These are phyloP conservation scores for Okapia johnstoni DNA, from an alignment of 2,113 vertebrate genomes.

Conservation along the genomic window DNA sequence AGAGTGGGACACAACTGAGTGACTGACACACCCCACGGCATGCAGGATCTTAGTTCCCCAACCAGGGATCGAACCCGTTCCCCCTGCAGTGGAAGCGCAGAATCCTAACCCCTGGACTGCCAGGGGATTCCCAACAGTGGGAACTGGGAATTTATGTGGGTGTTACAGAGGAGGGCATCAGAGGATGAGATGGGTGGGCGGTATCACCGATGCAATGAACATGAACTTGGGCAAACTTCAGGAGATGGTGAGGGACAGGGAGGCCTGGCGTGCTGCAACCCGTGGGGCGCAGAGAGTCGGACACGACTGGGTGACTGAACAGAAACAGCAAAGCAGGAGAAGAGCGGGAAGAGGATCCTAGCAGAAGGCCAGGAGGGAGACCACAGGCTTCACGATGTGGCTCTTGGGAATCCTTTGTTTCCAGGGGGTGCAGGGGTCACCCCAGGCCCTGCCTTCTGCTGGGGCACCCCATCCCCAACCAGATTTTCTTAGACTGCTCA, in stretches of 20 bases:
- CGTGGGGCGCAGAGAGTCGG: neutral
- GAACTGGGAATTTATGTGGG: neutral
- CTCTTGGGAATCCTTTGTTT: neutral
- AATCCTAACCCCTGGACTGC: neutral
- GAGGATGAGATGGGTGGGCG: neutral
- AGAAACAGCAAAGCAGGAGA: neutral
- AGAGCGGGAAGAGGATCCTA: neutral
- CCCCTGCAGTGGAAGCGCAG: neutral
- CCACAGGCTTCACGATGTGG: neutral
- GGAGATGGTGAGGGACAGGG: neutral
- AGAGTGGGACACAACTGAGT: neutral
- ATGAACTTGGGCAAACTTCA: neutral
- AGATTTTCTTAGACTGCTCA: neutral
- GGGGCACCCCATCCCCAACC: neutral
- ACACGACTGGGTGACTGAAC: neutral
- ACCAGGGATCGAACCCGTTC: rapidly evolving
- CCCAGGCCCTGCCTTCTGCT: neutral
- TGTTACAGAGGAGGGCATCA: neutral
- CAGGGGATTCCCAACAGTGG: neutral
- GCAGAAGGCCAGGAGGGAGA: neutral
- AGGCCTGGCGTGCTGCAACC: neutral
- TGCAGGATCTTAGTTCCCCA: neutral
- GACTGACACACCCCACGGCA: neutral
- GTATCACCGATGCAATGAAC: neutral
- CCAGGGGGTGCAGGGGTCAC: neutral